Percentiles rank a stretch among this genome's conserved stretches.
phyloP scores from a whole-genome alignment of 2,797 vertebrate genomes.

The Vespertilio murinus region DNA sequence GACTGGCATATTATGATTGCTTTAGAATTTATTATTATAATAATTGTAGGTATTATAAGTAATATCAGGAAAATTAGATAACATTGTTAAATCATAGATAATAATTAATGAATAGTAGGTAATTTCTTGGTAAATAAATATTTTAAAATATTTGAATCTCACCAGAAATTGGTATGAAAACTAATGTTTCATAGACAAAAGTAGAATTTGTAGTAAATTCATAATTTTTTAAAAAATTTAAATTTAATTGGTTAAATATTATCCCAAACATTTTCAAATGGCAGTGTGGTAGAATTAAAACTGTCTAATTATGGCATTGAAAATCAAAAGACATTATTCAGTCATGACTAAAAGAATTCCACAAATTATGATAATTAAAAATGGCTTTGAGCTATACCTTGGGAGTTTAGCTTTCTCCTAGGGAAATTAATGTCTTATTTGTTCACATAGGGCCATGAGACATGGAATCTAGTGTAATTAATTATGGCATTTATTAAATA shows the following conservation, averaged over 20 bases:
- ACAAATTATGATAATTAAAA: conserved; percentile 79
- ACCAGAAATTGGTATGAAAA: neutral
- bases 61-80: neutral
- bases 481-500: conserved; percentile 79
- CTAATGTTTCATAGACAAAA: neutral
- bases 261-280: neutral
- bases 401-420: conserved; percentile 74
- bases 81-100: neutral
- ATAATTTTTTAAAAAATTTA: neutral
- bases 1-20: neutral
- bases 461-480: conserved; percentile 75
- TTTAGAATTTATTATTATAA: neutral
- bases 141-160: neutral
- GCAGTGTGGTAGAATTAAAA: neutral
- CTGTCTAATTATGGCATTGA: conserved; percentile 51
- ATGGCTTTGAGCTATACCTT: conserved; percentile 75
- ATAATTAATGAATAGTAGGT: neutral
- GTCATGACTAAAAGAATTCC: conserved; percentile 70
- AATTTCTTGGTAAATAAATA: neutral
- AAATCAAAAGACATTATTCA: conserved; percentile 46
- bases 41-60: neutral
- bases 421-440: conserved; percentile 76
- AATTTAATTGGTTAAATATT: neutral
- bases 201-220: neutral
- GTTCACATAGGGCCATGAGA: conserved; percentile 70